Evolutionary conservation across 2,113 vertebrate genomes (phyloP).

Genomic region (Saguinus midas): DNA sequence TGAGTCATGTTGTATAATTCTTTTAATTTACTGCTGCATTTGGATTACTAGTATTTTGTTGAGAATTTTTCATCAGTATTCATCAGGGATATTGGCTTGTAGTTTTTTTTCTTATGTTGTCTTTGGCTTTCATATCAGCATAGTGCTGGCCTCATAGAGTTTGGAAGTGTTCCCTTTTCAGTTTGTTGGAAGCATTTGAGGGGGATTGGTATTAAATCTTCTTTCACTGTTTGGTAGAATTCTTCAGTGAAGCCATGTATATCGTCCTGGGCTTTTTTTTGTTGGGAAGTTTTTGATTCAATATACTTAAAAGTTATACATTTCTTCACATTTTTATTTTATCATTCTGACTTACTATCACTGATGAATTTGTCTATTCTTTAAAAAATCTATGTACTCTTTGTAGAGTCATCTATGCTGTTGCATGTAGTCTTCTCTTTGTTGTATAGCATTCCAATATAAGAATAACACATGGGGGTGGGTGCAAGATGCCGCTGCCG

Average conservation of each 20-base stretch:
- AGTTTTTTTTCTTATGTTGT: background rate
- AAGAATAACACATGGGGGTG: too few relatives aligned
- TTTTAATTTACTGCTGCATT: background rate
- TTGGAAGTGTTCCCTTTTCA: background rate
- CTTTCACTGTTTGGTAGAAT: background rate
- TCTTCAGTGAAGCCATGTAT: background rate
- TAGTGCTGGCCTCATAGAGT: background rate
- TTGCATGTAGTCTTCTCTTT: too few relatives aligned
- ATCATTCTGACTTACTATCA: too few relatives aligned
- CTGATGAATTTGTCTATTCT: too few relatives aligned
- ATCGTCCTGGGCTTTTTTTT: slow-evolving; percentile 10
- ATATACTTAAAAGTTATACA: background rate
- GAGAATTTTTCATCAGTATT: background rate
- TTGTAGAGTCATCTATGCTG: too few relatives aligned
- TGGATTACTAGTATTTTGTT: slow-evolving; percentile 3
- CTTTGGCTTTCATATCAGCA: background rate
- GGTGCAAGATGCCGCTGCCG: too few relatives aligned
- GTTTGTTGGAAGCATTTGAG: background rate
- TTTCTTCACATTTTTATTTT: background rate
- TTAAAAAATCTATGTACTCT: too few relatives aligned
- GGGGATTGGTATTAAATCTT: background rate
- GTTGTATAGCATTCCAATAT: too few relatives aligned
- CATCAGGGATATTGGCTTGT: background rate
- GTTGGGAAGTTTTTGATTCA: background rate
- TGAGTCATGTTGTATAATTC: background rate